Conservation (phyloP, 2,797 vertebrate species). For the Potorous gilbertii region DNA sequence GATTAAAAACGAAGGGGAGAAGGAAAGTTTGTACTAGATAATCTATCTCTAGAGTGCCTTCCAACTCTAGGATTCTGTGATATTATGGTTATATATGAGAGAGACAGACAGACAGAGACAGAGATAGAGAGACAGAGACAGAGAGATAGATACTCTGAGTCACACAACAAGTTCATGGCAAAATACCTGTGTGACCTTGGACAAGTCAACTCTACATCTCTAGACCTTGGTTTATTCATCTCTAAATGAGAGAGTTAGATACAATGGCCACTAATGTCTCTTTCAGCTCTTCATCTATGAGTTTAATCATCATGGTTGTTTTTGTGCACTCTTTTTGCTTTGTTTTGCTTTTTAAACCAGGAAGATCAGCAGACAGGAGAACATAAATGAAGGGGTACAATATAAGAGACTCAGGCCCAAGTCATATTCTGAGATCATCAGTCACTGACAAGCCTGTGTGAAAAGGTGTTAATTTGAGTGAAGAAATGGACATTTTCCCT, state of each 20-base stretch:
- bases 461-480: constrained; percentile 83
- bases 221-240: not conserved
- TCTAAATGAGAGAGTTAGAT: not conserved
- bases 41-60: not conserved
- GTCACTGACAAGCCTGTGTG: constrained; percentile 76
- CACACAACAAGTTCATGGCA: not conserved
- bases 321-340: constrained; percentile 10
- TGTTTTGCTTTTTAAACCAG: constrained; percentile 65
- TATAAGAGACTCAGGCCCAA: constrained; percentile 72
- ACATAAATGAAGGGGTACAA: not conserved
- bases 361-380: constrained; percentile 72
- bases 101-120: no score
- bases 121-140: not conserved
- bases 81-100: not conserved
- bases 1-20: not conserved
- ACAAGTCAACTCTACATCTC: not conserved
- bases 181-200: not conserved
- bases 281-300: not conserved
- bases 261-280: not conserved
- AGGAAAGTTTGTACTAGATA: not conserved
- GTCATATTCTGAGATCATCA: constrained; percentile 79
- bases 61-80: not conserved
- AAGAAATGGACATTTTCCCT: constrained; percentile 66
- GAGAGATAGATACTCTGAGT: not conserved
- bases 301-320: not conserved